Base-by-base conservation (phyloP, 2,888 invertebrate species). In the Plagodis pulveraria region DNA sequence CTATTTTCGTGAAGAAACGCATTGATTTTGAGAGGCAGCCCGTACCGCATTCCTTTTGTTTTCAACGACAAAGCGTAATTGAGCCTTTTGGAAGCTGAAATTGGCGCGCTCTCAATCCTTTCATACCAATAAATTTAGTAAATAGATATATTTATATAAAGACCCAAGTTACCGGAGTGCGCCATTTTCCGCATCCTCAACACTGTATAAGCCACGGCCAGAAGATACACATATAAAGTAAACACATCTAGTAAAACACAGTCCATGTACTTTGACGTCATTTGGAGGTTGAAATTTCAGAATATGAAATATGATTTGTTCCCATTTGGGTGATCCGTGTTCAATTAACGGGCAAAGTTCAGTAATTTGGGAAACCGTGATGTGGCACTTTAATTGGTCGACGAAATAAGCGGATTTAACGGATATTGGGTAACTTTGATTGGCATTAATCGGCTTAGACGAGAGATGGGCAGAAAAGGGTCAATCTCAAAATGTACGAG, bases 191-290 rank as follows among this genome's bases (percentile, higher is more conserved):
- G 32, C 45, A 40, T 9, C 7, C 22, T 34, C 48, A 47, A 56
- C 58, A 50, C 50, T 58, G 56, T 65, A 62, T 57, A 60, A 65
- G 60, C 59, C 62, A 62, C 50, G 43, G 40, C 36, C 50, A 50
- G 50, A 12, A 35, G 38, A 65, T 10, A 52, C 43, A 63, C 35
- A 55, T 44, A 43, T 44, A 43, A 41, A 49, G 46, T 22, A 55
- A 49, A 60, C 64, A 67, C 63, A 69, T 67, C 67, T 48, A 73
- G 63, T 50, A 7, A 48, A 51, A 56, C 56, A 32, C 63, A 50
- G 41, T 67, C 63, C 58, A 61, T 67, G 67, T 63, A 65, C 56
- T 52, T 35, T 63, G 64, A 65, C 69, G 66, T 69, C 67, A 65
- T 54, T 60, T 56, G 50, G 49, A 49, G 56, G 59, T 61, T 67